Conservation (phyloP, 2,113 vertebrate genomes). For the Tinamus guttatus region DNA sequence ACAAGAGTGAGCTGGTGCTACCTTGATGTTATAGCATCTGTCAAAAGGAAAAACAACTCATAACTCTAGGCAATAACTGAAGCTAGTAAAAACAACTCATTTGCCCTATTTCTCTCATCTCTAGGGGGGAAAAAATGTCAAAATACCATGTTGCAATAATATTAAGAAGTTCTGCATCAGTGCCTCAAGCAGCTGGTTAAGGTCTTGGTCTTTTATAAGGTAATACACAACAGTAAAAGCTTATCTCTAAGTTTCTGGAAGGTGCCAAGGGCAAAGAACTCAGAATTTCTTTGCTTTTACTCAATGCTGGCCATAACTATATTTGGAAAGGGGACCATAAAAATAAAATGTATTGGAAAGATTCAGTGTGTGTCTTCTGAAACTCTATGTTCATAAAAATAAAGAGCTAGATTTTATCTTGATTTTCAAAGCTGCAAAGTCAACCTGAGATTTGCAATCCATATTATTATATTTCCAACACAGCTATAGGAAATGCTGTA, state of each 20-base stretch:
- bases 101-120: conserved; percentile 26
- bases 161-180: not conserved
- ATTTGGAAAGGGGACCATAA: not conserved
- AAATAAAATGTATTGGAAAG: not conserved
- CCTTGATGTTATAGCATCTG: conserved; percentile 34
- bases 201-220: not conserved
- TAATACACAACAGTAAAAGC: conserved; percentile 3
- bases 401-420: not conserved
- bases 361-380: not conserved
- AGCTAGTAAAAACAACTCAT: conserved; percentile 26
- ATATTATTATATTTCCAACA: not conserved
- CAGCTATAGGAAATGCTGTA: not conserved
- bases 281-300: conserved; percentile 3
- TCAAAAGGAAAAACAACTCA: conserved; percentile 45
- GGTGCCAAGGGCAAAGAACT: not conserved
- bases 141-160: conserved; percentile 30
- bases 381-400: not conserved
- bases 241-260: not conserved
- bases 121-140: not conserved
- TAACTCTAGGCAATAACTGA: conserved; percentile 32
- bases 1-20: conserved; percentile 3
- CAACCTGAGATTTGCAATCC: not conserved
- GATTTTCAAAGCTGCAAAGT: not conserved
- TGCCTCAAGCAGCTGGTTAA: conserved; percentile 5
- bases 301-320: not conserved